Evolutionary conservation across 53 echinoderm and acorn worm genomes (phyloP), one percentile per base, ranked within the genome.

Genomic region (Hippasteria phrygiana): DNA sequence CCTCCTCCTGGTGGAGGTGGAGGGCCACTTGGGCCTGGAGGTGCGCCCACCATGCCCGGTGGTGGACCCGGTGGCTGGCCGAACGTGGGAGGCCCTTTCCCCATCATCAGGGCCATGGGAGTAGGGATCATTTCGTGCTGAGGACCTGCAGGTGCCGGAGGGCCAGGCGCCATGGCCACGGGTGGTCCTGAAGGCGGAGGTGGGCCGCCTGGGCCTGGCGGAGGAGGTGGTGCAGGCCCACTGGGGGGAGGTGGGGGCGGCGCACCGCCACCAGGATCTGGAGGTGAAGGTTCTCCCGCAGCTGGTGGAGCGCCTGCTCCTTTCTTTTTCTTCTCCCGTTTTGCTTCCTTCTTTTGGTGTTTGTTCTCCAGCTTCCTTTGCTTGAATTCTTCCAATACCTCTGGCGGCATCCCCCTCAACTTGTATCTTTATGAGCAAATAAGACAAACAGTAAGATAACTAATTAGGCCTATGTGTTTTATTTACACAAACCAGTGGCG

Each of bases 201-300:
- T 9, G 75, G n/a, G 20, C 10, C 59, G 20, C 59, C 4, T 8
- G 40, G 41, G 40, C 42, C 56, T 32, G 88, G 79, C 43, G 90
- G 73, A 0, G 90, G 90, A 8, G 78, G 73, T 37, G 90, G 81
- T 16, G 81, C 72, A 2, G 90, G 55, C 2, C 73, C 90, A 17
- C 28, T 37, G 18, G 87, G 72, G 12, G 43, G 46, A 26, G 87
- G 87, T 45, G 78, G 37, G 75, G 89, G 65, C 10, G 54, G 50
- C 14, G 70, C 66, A 7, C 80, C 53, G 26, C 32, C 28, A 24
- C 31, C 22, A 22, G 80, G 53, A 12, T 64, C 50, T 38, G 47
- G 31, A n/a, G 77, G 73, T 59, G 88, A 62, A 2, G 88, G 39
- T 1, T 45, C 59, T 7, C 77, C 5, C 18, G 46, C 39, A 17